Percentiles rank a stretch among this genome's conserved stretches.
Conservation (phyloP, 2,113 vertebrate species). For the Elaphurus davidianus region DNA sequence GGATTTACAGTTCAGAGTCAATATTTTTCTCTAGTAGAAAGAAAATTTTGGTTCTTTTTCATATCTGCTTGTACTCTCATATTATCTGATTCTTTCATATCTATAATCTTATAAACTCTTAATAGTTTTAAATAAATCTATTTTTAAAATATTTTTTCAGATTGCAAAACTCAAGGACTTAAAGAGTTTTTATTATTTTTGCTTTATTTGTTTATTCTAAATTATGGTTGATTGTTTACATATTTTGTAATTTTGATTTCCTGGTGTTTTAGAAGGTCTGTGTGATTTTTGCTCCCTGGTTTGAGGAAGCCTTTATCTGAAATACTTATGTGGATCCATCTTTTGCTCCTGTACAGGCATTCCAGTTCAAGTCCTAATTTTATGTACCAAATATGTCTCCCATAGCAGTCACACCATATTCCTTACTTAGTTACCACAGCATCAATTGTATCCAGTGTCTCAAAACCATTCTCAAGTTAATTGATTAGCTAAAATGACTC, state of each 20-base stretch:
- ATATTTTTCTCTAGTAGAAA: background rate
- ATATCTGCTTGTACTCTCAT: background rate
- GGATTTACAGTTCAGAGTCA: background rate
- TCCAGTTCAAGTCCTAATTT: background rate
- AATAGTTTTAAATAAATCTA: background rate
- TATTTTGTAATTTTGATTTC: background rate
- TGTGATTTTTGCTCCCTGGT: background rate
- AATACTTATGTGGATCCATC: background rate
- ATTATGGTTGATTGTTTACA: background rate
- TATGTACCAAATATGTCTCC: background rate
- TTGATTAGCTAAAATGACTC: background rate
- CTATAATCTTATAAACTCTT: background rate
- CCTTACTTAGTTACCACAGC: background rate
- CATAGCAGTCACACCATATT: background rate
- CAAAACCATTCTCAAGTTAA: background rate
- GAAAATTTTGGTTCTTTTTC: background rate
- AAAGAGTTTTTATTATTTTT: background rate
- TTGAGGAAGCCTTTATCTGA: background rate
- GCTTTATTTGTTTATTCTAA: background rate
- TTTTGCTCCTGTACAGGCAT: background rate
- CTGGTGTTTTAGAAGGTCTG: background rate
- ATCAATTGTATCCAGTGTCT: background rate
- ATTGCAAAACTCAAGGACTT: background rate
- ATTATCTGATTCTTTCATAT: background rate
- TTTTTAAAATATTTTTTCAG: background rate